Conservation (phyloP, 1,140 invertebrate species). For the Drosophila arizonae region DNA sequence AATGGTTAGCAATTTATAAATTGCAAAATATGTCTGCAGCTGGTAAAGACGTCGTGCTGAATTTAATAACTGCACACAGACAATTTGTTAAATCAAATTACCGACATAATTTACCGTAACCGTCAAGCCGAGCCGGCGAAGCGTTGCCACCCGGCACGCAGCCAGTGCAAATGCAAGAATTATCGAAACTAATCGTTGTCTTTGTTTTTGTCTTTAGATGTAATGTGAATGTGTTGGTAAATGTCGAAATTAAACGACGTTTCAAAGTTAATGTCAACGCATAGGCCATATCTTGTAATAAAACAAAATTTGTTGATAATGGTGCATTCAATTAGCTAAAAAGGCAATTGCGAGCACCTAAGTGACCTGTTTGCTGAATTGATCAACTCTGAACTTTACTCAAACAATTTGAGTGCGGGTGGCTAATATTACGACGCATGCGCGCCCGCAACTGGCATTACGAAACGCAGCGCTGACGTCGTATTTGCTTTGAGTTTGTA, state of each 20-base stretch:
- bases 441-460: constrained; percentile 55
- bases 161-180: constrained; percentile 12
- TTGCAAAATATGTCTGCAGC: constrained; percentile 56
- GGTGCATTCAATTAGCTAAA: constrained; percentile 30
- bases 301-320: not conserved
- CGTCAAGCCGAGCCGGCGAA: constrained; percentile 53
- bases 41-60: constrained; percentile 19
- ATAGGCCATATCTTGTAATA: not conserved
- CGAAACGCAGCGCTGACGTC: constrained; percentile 51
- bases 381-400: constrained; percentile 73
- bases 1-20: constrained; percentile 45
- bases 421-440: constrained; percentile 61
- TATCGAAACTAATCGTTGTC: constrained; percentile 22
- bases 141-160: constrained; percentile 66
- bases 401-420: constrained; percentile 26
- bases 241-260: not conserved
- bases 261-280: not conserved
- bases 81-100: constrained; percentile 80
- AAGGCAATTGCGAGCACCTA: constrained; percentile 54
- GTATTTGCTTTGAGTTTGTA: constrained; percentile 60
- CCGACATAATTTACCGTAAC: constrained; percentile 65
- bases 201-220: not conserved
- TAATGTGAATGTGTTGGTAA: not conserved
- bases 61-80: constrained; percentile 67
- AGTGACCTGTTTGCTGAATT: constrained; percentile 34